Conservation (phyloP, 2,113 vertebrate genomes). For the Haemorhous mexicanus region DNA sequence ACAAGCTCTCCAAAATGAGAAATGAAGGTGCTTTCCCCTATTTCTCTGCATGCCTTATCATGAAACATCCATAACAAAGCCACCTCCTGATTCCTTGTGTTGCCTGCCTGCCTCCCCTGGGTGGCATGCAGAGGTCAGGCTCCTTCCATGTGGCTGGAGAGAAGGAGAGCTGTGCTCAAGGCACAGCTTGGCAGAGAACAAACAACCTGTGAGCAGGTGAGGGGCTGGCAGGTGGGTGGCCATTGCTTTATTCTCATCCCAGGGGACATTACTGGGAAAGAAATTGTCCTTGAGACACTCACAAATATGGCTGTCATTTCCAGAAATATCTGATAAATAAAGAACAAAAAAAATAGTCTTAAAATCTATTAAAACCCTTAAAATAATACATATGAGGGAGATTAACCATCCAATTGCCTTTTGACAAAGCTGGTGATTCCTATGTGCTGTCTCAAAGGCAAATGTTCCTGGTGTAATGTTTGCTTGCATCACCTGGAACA, state of each 20-base stretch:
- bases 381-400: not conserved
- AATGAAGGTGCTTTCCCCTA: not conserved
- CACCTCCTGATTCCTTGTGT: not conserved
- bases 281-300: not conserved
- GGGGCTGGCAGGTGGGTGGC: not conserved
- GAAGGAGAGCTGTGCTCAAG: not conserved
- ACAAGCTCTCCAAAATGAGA: not conserved
- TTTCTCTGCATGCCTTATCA: not conserved
- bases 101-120: not conserved
- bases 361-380: not conserved
- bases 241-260: not conserved
- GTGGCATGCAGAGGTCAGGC: not conserved
- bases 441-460: not conserved
- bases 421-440: not conserved
- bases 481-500: not conserved
- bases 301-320: not conserved
- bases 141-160: not conserved
- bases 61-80: not conserved
- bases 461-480: not conserved
- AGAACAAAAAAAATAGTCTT: not conserved
- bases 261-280: not conserved
- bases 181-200: not conserved
- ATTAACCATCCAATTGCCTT: not conserved
- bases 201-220: not conserved
- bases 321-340: not conserved